Evolutionary conservation across 2,888 invertebrate species (phyloP), one percentile per base, ranked within the genome.

Genomic region (Caenorhabditis sinica): DNA sequence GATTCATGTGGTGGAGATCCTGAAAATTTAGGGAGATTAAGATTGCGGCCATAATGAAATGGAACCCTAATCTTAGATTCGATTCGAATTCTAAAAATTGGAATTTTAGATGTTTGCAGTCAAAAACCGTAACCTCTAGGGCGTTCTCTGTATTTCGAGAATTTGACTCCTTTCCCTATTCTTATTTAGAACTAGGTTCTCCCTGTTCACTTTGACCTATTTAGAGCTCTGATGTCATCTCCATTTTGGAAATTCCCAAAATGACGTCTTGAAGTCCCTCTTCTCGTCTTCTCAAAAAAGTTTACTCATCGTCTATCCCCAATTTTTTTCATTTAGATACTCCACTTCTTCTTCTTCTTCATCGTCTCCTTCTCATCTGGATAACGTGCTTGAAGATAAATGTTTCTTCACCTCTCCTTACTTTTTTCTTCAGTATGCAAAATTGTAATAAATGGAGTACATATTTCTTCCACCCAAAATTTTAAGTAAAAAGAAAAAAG

Each of bases 351-450:
- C n/a, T 8, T 56, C 28, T 51, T 20, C 17, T 36, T 61, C 25
- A 15, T 25, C 28, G 13, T 45, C 17, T 36, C 13, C 13, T 40
- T 40, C 13, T 40, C 40, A 40, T 40, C 33, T 65, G 40, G 53
- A 69, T 72, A 63, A 66, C 77, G 63, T 77, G 69, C 63, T 58
- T 69, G 51, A 61, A 77, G 61, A 61, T 77, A 36, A 77, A 77
- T 77, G 77, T 63, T 77, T 66, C 53, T 28, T 56, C 8, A 2
- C n/a, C 28, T 30, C 36, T 17, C n/a, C n/a, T 28, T 49, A 43
- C 40, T 25, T 36, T 33, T 40, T 40, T 45, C 36, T 25, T 36
- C 20, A 36, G 36, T 36, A 56, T 43, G 17, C 36, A 28, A 71
- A 68, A 71, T 53, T 63, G 61, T 63, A 69, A 71, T 71, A 77